phyloP scores from a whole-genome alignment of 2,797 vertebrate species.

The Myotis planiceps region DNA sequence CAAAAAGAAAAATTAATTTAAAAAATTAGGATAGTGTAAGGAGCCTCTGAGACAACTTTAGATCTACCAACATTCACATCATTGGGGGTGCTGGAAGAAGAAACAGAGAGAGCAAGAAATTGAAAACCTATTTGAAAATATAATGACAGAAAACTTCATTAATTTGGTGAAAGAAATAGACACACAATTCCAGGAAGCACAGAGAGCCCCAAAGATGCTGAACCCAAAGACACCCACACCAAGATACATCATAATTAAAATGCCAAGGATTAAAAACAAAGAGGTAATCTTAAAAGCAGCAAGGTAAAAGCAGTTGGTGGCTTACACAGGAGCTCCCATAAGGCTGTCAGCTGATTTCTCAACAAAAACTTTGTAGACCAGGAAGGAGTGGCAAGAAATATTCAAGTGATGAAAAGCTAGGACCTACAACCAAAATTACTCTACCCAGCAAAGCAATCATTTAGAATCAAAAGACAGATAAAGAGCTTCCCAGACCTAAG shows the following conservation, averaged over 20 bases:
- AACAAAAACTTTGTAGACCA: neutral
- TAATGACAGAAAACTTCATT: neutral
- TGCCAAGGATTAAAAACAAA: neutral
- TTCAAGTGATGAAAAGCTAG: neutral
- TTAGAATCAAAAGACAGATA: neutral
- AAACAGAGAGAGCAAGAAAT: neutral
- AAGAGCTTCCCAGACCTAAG: neutral
- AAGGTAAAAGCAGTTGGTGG: neutral
- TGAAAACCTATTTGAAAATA: neutral
- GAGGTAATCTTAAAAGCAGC: neutral
- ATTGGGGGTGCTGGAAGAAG: neutral
- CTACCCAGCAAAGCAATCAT: neutral
- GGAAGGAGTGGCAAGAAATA: neutral
- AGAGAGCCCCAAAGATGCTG: neutral
- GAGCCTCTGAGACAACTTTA: neutral
- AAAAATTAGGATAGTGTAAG: neutral
- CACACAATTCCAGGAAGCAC: neutral
- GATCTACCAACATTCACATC: neutral
- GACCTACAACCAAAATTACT: neutral
- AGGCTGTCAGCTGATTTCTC: neutral
- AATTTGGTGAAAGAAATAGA: neutral
- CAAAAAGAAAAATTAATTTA: neutral
- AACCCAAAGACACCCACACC: neutral
- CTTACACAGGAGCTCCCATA: neutral
- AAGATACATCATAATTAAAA: neutral